Percentiles rank a stretch among this genome's conserved stretches.
Evolutionary conservation across 2,797 vertebrate species (phyloP).

Genomic region (Melopsittacus undulatus): DNA sequence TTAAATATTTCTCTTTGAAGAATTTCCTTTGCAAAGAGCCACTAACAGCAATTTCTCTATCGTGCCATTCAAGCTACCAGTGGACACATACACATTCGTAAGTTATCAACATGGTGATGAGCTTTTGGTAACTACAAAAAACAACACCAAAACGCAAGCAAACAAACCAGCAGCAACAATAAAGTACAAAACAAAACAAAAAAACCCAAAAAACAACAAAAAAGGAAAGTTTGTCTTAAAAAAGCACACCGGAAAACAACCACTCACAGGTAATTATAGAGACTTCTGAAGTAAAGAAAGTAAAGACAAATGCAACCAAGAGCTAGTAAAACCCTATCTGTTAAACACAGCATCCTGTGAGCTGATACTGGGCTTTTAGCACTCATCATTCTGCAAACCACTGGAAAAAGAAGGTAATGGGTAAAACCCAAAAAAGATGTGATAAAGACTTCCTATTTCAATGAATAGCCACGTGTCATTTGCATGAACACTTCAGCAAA

Average conservation of each 20-base stretch:
- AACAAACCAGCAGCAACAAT: background rate
- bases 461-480: conserved; percentile 17
- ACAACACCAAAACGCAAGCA: background rate
- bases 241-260: conserved; percentile 64
- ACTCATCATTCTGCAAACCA: conserved; percentile 39
- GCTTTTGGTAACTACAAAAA: background rate
- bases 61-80: background rate
- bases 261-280: conserved; percentile 45
- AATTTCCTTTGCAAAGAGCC: background rate
- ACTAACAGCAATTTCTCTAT: background rate
- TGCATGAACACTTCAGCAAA: conserved; percentile 12
- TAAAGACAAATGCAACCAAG: conserved; percentile 18
- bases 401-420: conserved; percentile 71
- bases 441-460: conserved; percentile 47
- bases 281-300: conserved; percentile 47
- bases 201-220: background rate
- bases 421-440: conserved; percentile 59
- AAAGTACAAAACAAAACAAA: background rate
- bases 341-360: conserved; percentile 67
- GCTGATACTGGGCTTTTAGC: conserved; percentile 42
- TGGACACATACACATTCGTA: background rate
- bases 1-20: conserved; percentile 54
- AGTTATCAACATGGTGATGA: background rate
- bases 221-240: background rate
- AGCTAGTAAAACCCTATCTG: conserved; percentile 52